Base-by-base conservation (phyloP, 1,140 invertebrate genomes). In the Drosophila ambigua region DNA sequence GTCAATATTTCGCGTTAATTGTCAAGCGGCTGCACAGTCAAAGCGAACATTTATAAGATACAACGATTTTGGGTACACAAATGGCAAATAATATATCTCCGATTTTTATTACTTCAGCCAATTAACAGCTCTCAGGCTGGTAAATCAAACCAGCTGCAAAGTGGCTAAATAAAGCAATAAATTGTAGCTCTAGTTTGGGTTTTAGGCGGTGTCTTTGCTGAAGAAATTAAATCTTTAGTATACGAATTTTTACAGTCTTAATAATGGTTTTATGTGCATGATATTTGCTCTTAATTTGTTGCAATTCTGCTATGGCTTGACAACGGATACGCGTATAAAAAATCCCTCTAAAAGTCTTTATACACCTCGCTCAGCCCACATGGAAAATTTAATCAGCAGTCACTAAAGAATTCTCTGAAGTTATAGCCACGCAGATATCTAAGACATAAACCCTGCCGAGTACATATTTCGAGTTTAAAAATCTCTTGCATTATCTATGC, bases 121-220 rank as follows among this genome's bases (percentile, higher is more conserved):
- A 55, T 72, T 63, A 62, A 55, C 67, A 51, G 20, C 35, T 54
- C 7, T 49, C 7, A 7, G 8, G 4, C 26, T 13, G 26, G 50
- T 80, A 45, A 65, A 76, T 49, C 13, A 54, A 80, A 62, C 43
- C 35, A 76, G 13, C 50, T 76, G 77, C 53, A 65, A 80, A 80
- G 54, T 49, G 48, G 43, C 58, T 50, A 68, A 66, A 43, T 55
- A 61, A 67, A 28, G 23, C 35, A 73, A 66, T 51, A 66, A 26
- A 43, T 2, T 31, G 7, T 28, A 62, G 48, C 57, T 48, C 15
- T 15, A 15, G 35, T 4, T 6, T 7, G 7, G 5, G 26, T 5
- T 6, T 28, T 7, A 28, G 8, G 8, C 8, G 31, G 0, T 8
- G 9, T 31, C 31, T 69, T 52, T 52, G 57, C 24, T 57, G 31